Evolutionary conservation across 2,797 vertebrate genomes (phyloP).

Genomic region (Enteromius argenteus): DNA sequence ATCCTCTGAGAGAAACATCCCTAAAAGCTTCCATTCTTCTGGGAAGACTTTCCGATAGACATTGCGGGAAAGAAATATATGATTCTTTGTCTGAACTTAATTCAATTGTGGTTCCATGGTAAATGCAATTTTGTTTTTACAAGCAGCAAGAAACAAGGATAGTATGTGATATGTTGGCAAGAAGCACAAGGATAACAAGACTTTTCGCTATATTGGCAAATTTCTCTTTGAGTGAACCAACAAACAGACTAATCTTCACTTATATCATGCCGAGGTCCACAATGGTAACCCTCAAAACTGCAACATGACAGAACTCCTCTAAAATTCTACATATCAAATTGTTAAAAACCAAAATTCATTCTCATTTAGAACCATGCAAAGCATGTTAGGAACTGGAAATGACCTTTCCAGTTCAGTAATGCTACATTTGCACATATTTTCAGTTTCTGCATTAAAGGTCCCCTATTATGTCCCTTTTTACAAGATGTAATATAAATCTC

Average conservation of each 20-base stretch:
- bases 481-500: background rate
- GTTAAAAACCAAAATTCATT: background rate
- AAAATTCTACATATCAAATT: background rate
- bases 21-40: conserved; percentile 21
- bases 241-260: background rate
- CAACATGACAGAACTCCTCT: background rate
- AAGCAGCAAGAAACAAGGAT: background rate
- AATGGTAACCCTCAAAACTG: background rate
- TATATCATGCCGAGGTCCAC: background rate
- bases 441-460: background rate
- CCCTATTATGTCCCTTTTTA: no score
- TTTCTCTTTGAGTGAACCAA: background rate
- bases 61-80: background rate
- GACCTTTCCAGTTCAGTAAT: background rate
- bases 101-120: conserved; percentile 13
- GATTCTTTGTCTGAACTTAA: conserved; percentile 14
- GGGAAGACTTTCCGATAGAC: conserved; percentile 19
- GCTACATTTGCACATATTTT: background rate
- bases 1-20: conserved; percentile 25
- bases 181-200: background rate
- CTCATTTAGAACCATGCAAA: background rate
- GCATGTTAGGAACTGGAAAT: background rate
- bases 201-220: background rate
- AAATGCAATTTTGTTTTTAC: conserved; percentile 9
- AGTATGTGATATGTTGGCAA: background rate